Evolutionary conservation across 2,888 invertebrate species (phyloP), one percentile per base, ranked within the genome.

Genomic region (Monoplex corrugatus): DNA sequence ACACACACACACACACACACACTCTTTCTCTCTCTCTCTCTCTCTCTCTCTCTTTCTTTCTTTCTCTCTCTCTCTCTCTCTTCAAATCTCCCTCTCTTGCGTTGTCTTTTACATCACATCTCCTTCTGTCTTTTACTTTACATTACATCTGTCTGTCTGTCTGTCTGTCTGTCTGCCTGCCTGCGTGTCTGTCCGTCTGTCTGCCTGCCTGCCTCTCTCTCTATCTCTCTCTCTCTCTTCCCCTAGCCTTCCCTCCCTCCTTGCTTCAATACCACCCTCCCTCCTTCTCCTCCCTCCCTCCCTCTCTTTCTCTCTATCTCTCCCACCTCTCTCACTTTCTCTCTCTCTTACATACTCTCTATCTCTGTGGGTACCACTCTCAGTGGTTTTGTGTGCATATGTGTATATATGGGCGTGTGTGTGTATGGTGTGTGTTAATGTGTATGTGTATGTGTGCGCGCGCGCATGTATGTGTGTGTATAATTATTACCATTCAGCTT

Each of bases 381-480:
- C 35, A 35, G 75, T 75, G 75, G n/a, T 32, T 75, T 32, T 75
- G 75, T 75, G 75, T 75, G 75, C 35, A 35, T 75, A 35, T 75
- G 75, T 75, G 75, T 75, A 35, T 75, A 35, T 75, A n/a, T 75
- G 75, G n/a, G 68, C 5, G 13, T 68, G 28, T 68, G 75, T 75
- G 75, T 75, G 75, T n/a, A 35, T 78, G 78, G 19, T 40, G 23
- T 78, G 78, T 40, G 68, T 68, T 50, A 50, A 50, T 75, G 75
- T 75, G 32, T n/a, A 35, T 75, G 35, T 32, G 32, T n/a, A 19
- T 75, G 75, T n/a, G 75, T 75, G 75, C n/a, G 75, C 75, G 23
- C 16, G 23, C 16, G n/a, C 68, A 35, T 82, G 44, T 82, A 2
- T 28, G 44, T 82, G 2, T 78, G 40, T 75, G 75, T 50, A 19